phyloP scores from a whole-genome alignment of 1,140 invertebrate genomes.

The Lanistes nyassanus region DNA sequence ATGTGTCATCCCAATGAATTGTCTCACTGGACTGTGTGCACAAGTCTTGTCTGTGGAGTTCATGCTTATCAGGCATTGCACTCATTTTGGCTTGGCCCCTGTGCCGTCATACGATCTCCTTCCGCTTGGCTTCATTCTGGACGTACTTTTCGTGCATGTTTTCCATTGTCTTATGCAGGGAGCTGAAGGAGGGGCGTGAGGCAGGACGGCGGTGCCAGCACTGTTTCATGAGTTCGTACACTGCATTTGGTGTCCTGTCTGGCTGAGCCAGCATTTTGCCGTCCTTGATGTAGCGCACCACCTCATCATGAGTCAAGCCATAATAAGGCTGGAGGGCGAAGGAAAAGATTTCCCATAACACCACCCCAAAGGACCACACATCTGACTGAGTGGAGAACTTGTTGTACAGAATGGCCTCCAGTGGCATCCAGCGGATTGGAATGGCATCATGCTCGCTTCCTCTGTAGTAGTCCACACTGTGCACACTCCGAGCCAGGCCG shows the following conservation, averaged over 20 bases:
- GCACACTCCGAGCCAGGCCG: conserved; percentile 95
- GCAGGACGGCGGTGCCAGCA: conserved; percentile 90
- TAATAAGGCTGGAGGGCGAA: conserved; percentile 95
- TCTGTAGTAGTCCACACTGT: conserved; percentile 81
- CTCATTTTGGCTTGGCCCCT: not conserved
- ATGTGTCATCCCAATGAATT: too few species aligned
- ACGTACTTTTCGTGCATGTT: conserved; percentile 44
- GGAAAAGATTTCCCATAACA: conserved; percentile 97
- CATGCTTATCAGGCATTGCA: too few species aligned
- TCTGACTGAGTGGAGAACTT: conserved; percentile 97
- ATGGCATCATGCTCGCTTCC: conserved; percentile 70
- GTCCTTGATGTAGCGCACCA: conserved; percentile 94
- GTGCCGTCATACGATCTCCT: conserved; percentile 27
- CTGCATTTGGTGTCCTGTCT: conserved; percentile 87
- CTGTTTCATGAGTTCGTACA: conserved; percentile 93
- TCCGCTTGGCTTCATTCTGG: conserved; percentile 39
- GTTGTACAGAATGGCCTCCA: conserved; percentile 95
- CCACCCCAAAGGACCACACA: conserved; percentile 97
- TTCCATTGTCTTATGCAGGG: conserved; percentile 46
- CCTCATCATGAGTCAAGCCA: conserved; percentile 91
- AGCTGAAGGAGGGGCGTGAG: conserved; percentile 82
- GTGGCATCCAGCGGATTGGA: conserved; percentile 87
- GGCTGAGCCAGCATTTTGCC: conserved; percentile 92
- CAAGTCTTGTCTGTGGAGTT: too few species aligned
- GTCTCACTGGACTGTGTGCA: too few species aligned